Percentiles rank a stretch among this genome's conserved stretches.
Evolutionary conservation across 2,888 invertebrate species (phyloP).

Genomic region (Ethmia dodecea): DNA sequence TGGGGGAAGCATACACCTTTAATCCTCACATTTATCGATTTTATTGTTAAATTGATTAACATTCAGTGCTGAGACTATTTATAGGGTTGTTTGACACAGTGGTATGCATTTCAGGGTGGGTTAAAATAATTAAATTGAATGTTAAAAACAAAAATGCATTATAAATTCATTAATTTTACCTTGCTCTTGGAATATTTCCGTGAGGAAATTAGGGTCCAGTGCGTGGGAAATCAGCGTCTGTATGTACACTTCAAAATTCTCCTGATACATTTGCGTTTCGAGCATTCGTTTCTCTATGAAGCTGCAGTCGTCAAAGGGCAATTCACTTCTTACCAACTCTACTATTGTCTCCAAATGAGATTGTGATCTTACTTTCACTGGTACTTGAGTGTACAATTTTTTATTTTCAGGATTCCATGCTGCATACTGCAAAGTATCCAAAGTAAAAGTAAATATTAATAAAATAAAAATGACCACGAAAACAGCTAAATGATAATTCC

Average conservation of each 20-base stretch:
- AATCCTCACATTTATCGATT: no score
- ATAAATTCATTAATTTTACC: conserved; percentile 73
- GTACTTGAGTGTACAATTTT: conserved; percentile 87
- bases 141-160: no score
- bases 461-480: neutral
- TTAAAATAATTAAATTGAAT: no score
- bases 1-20: no score
- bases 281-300: conserved; percentile 86
- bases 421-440: conserved; percentile 80
- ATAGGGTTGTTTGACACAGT: no score
- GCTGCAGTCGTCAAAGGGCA: conserved; percentile 82
- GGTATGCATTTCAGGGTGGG: no score
- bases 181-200: conserved; percentile 93
- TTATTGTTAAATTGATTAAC: no score
- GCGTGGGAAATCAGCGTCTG: conserved; percentile 94
- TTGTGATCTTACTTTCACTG: conserved; percentile 86
- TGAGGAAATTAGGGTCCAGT: conserved; percentile 91
- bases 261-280: conserved; percentile 86
- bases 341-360: conserved; percentile 87
- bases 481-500: no score
- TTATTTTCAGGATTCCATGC: conserved; percentile 91
- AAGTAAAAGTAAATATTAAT: neutral
- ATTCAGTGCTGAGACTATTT: no score
- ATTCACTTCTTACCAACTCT: conserved; percentile 86
- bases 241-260: conserved; percentile 94